phyloP scores from a whole-genome alignment of 2,888 invertebrate species.

The Caenorhabditis wallacei region DNA sequence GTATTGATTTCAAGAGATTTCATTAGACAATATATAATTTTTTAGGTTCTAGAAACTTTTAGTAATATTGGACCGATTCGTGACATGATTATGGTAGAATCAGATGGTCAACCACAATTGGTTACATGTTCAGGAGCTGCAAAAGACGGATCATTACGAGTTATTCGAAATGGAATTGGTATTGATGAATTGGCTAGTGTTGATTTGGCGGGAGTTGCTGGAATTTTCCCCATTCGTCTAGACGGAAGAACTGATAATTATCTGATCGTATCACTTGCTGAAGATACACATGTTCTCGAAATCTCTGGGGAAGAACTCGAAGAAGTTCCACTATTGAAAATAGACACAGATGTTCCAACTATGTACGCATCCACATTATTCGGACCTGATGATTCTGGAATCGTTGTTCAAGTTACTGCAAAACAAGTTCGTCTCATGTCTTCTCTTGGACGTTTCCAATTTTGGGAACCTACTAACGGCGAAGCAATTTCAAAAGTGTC shows the following conservation, averaged over 20 bases:
- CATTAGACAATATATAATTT: no score
- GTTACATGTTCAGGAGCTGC: slow-evolving; percentile 98
- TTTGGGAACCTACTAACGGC: slow-evolving; percentile 64
- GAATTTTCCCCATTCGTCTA: slow-evolving; percentile 76
- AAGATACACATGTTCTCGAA: slow-evolving; percentile 90
- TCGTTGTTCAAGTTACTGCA: slow-evolving; percentile 85
- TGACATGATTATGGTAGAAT: slow-evolving; percentile 80
- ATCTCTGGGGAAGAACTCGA: slow-evolving; percentile 97
- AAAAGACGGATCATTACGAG: slow-evolving; percentile 96
- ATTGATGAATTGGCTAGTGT: slow-evolving; percentile 93
- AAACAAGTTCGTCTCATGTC: slow-evolving; percentile 89
- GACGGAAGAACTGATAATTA: slow-evolving; percentile 87
- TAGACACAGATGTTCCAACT: slow-evolving; percentile 94
- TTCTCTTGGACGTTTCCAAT: slow-evolving; percentile 84
- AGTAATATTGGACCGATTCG: slow-evolving; percentile 97
- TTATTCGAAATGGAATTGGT: slow-evolving; percentile 98
- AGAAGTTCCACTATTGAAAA: slow-evolving; percentile 88
- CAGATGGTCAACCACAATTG: slow-evolving; percentile 95
- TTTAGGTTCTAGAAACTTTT: slow-evolving; percentile 91
- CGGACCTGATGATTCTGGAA: slow-evolving; percentile 23
- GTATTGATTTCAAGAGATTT: neutral
- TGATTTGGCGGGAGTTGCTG: slow-evolving; percentile 94
- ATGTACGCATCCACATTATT: slow-evolving; percentile 90
- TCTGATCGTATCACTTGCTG: slow-evolving; percentile 95
- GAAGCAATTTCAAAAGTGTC: slow-evolving; percentile 68